phyloP scores from a whole-genome alignment of 2,888 invertebrate species.

The Brachycybe producta region DNA sequence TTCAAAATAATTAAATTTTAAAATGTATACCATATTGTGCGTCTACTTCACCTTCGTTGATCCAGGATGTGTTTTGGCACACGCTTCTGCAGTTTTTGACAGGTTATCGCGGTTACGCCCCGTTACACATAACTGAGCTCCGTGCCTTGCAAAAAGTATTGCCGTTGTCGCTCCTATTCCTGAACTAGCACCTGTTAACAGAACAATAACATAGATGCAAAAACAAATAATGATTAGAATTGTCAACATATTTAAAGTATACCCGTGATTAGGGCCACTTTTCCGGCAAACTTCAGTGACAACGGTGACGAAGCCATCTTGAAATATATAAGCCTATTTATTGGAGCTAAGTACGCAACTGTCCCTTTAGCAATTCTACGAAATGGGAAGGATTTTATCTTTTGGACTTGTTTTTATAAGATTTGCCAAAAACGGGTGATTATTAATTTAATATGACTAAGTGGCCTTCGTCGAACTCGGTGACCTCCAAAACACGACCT shows the following conservation, averaged over 20 bases:
- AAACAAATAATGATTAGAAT: not conserved
- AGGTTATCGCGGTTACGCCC: conserved; percentile 58
- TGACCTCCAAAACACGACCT: too few relatives aligned
- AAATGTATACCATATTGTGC: not conserved
- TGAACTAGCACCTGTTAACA: conserved; percentile 55
- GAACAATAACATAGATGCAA: conserved; percentile 2
- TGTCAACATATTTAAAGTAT: not conserved
- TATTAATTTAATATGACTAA: too few relatives aligned
- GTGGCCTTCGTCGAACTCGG: too few relatives aligned
- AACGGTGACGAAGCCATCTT: not conserved
- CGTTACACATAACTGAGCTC: conserved; percentile 56
- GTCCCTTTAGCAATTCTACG: too few relatives aligned
- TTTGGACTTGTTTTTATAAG: too few relatives aligned
- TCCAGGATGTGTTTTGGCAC: conserved; percentile 29
- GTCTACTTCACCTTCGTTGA: not conserved
- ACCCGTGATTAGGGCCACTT: conserved; percentile 14
- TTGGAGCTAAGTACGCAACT: too few relatives aligned
- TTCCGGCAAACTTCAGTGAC: conserved; percentile 2
- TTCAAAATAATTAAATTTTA: not conserved
- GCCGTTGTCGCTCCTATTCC: conserved; percentile 76
- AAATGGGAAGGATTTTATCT: too few relatives aligned
- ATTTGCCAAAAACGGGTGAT: too few relatives aligned
- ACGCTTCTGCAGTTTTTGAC: conserved; percentile 46
- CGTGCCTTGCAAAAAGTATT: conserved; percentile 56
- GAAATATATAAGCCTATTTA: too few relatives aligned